A percentile compares a stretch with the other conserved stretches of the same genome.
Evolutionary conservation across 2,113 vertebrate species (phyloP).

Genomic region (Triplophysa siluroides): DNA sequence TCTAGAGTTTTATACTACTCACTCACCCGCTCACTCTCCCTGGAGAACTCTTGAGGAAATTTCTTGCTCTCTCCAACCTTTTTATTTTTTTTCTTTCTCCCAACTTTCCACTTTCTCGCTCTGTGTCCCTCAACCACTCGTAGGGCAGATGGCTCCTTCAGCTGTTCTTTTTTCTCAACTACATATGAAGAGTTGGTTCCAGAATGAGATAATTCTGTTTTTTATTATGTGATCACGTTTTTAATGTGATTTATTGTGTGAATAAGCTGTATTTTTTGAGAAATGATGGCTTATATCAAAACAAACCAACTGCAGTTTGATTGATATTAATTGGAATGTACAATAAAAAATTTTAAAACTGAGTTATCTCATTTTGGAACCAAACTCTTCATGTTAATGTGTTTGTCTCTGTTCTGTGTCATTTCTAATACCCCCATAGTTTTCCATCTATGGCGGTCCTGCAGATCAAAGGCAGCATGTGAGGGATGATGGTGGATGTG

Average conservation of each 20-base stretch:
- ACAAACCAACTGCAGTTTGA: no score
- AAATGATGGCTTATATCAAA: no score
- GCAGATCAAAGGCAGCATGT: constrained; percentile 43
- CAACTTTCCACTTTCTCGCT: constrained; percentile 6
- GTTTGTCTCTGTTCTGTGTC: constrained; percentile 43
- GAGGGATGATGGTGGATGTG: constrained; percentile 3
- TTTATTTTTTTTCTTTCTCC: neutral
- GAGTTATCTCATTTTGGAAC: no score
- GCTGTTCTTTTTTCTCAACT: constrained; percentile 44
- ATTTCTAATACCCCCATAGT: constrained; percentile 39
- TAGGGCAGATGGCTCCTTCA: constrained; percentile 50
- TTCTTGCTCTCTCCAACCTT: neutral
- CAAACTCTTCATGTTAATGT: constrained; percentile 13
- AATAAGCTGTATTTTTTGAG: no score
- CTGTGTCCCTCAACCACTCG: constrained; percentile 12
- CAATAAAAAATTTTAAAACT: no score
- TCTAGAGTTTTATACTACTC: no score
- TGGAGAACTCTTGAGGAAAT: neutral
- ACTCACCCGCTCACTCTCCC: no score
- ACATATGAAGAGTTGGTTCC: constrained; percentile 24
- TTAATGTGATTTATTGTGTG: no score
- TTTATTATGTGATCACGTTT: no score
- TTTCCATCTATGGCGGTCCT: constrained; percentile 23
- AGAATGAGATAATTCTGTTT: no score
- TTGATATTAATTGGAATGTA: no score